Conservation (phyloP, 2,797 vertebrate genomes). For the Sternotherus odoratus region DNA sequence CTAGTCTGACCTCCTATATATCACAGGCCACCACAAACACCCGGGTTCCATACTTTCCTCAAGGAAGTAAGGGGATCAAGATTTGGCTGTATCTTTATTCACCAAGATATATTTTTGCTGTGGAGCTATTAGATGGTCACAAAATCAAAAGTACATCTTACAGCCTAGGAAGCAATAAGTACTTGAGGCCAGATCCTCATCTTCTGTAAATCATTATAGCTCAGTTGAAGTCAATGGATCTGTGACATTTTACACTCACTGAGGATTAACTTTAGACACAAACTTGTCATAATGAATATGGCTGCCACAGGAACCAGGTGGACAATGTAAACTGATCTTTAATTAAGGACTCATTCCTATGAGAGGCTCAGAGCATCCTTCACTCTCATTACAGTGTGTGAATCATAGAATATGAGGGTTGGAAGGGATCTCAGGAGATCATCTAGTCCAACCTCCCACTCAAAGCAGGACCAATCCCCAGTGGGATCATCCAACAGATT, state of each 20-base stretch:
- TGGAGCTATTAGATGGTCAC: not conserved
- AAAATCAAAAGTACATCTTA: not conserved
- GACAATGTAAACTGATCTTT: not conserved
- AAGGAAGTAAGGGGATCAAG: not conserved
- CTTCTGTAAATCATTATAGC: not conserved
- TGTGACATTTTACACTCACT: not conserved
- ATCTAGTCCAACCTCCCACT: too few species aligned
- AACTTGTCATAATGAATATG: not conserved
- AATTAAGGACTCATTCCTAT: not conserved
- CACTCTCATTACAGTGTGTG: not conserved
- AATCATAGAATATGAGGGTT: too few species aligned
- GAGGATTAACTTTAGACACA: not conserved
- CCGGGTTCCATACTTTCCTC: not conserved
- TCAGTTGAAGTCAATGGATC: not conserved
- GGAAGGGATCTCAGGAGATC: too few species aligned
- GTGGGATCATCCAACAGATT: too few species aligned
- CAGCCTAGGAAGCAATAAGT: not conserved
- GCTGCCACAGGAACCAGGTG: not conserved
- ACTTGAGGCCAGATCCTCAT: not conserved
- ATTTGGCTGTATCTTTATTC: not conserved
- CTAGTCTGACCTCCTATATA: not conserved
- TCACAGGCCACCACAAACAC: not conserved
- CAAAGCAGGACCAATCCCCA: too few species aligned
- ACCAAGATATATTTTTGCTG: not conserved
- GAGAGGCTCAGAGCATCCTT: not conserved